phyloP scores from a whole-genome alignment of 1,140 invertebrate species.

The Sesamia nonagrioides region DNA sequence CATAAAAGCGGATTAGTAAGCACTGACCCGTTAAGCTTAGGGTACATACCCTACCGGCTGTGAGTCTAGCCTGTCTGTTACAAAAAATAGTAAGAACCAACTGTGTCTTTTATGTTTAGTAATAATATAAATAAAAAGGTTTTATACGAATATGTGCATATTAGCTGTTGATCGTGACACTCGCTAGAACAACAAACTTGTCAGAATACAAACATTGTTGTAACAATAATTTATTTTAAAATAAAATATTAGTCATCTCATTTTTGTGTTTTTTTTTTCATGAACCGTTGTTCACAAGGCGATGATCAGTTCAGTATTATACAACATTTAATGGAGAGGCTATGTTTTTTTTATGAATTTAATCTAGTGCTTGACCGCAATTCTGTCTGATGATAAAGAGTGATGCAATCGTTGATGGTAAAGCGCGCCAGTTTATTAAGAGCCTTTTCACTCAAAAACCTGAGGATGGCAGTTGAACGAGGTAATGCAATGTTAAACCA shows the following conservation, averaged over 20 bases:
- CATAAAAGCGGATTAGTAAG: not conserved
- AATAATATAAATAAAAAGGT: slow-evolving; percentile 1
- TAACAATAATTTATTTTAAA: slow-evolving; percentile 43
- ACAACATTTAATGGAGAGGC: no score
- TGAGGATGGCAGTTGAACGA: no score
- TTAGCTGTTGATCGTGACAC: slow-evolving; percentile 8
- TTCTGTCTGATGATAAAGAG: no score
- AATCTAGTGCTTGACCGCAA: no score
- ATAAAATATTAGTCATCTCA: slow-evolving; percentile 40
- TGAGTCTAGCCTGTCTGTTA: not conserved
- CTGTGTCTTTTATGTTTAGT: slow-evolving; percentile 31
- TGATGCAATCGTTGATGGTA: no score
- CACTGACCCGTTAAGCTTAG: not conserved
- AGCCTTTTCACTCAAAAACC: no score
- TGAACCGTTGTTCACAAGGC: not conserved
- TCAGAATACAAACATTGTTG: slow-evolving; percentile 18
- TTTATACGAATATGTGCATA: slow-evolving; percentile 21
- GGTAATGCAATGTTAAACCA: no score
- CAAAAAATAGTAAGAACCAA: slow-evolving; percentile 4
- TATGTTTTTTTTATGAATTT: no score
- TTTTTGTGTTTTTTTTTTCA: not conserved
- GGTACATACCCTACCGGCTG: not conserved
- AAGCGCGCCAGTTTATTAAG: no score
- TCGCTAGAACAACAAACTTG: slow-evolving; percentile 22
- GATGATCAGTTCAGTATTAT: no score